Base-by-base conservation (phyloP, 2,888 invertebrate species). In the Dugesia japonica region DNA sequence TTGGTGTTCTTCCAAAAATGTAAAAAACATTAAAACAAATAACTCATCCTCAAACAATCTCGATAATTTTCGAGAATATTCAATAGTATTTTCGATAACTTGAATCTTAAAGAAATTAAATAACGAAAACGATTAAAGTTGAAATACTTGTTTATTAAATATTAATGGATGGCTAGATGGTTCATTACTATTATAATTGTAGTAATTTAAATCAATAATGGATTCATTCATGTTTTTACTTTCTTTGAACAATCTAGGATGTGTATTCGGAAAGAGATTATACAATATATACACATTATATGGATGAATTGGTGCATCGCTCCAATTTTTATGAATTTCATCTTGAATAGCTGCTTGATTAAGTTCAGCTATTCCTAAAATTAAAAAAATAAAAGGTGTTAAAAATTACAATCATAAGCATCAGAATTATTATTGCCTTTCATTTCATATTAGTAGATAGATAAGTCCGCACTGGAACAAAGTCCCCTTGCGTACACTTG, bases 311-410 rank as follows among this genome's bases (percentile, higher is more conserved):
- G 56, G 56, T 4, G 56, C 56, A 56, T 1, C 23, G 17, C n/a
- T 56, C 56, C 56, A 56, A 56, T 56, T 56, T 56, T 56, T 56
- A n/a, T 56, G 56, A 56, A 56, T 56, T 20, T 56, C 56, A 56
- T 56, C 56, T 56, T 56, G 56, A 56, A 56, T 56, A 13, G 56
- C 56, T 9, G 23, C 56, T 56, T 56, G 56, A 56, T 56, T 56
- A n/a, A 56, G 56, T 56, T 56, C 56, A 20, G 56, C 56, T 56
- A 56, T 20, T n/a, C 20, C 56, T 56, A 4, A n/a, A 56, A 56
- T 23, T 20, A 20, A 20, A 56, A 13, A 13, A 56, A 4, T 56
- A 56, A 38, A 38, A 38, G 17, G 38, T 38, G 9, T 38, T 13
- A 38, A 38, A 38, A 38, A 38, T 38, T 38, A 38, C 9, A 38